Conservation (phyloP, 2,113 vertebrate genomes). For the Grallaria varia region DNA sequence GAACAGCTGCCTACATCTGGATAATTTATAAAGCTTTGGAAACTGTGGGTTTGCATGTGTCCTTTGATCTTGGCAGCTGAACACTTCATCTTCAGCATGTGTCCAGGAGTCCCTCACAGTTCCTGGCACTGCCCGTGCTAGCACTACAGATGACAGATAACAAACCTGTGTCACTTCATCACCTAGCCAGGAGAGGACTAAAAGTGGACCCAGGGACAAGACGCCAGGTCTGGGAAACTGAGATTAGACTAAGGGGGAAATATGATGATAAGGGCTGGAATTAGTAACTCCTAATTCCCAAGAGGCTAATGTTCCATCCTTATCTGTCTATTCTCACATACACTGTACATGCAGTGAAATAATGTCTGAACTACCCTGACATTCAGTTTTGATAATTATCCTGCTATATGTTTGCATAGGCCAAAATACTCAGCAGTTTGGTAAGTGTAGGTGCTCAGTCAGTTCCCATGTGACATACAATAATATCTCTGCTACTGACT, state of each 20-base stretch:
- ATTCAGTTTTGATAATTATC: neutral
- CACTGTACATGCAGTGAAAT: fast-evolving
- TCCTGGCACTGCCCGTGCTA: neutral
- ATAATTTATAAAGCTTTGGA: neutral
- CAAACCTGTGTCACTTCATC: neutral
- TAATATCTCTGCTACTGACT: neutral
- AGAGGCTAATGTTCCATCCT: neutral
- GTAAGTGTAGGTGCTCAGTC: neutral
- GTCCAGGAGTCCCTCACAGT: neutral
- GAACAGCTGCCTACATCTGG: neutral
- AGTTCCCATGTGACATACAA: fast-evolving
- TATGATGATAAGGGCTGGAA: conserved; percentile 11
- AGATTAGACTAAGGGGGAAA: neutral
- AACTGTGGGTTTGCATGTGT: neutral
- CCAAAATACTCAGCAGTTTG: neutral
- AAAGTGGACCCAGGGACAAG: neutral
- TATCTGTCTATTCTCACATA: neutral
- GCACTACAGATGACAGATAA: neutral
- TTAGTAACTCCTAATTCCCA: conserved; percentile 8
- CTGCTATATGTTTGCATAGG: neutral
- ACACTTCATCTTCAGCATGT: neutral
- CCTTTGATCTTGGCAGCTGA: neutral
- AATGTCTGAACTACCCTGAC: neutral
- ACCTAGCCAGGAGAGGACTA: neutral
- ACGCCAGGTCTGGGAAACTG: neutral